Conservation (phyloP, 2,888 invertebrate genomes). For the Phortica magna region DNA sequence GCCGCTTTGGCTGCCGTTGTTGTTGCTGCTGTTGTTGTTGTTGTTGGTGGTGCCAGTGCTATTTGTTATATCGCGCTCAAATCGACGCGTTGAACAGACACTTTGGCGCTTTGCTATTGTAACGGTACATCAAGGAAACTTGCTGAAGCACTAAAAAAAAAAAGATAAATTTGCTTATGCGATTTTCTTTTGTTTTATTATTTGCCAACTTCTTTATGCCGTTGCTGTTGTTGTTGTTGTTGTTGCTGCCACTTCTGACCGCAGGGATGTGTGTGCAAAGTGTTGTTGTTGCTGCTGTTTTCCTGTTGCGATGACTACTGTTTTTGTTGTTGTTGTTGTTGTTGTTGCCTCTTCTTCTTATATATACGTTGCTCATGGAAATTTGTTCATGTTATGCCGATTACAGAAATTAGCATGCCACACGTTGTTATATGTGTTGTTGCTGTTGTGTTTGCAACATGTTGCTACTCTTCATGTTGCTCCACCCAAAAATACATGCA, state of each 20-base stretch:
- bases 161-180: too few species aligned
- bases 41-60: slow-evolving; percentile 53
- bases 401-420: slow-evolving; percentile 32
- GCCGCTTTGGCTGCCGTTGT: slow-evolving; percentile 35
- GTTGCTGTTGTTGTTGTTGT: slow-evolving; percentile 12
- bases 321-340: slow-evolving; percentile 12
- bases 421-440: not conserved
- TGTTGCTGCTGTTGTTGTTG: slow-evolving; percentile 61
- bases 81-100: slow-evolving; percentile 70
- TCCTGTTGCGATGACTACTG: slow-evolving; percentile 23
- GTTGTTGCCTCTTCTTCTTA: not conserved
- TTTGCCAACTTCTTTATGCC: not conserved
- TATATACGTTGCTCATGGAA: slow-evolving; percentile 16
- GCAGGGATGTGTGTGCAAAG: slow-evolving; percentile 29
- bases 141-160: not conserved
- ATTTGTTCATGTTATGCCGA: slow-evolving; percentile 30
- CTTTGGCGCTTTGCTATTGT: slow-evolving; percentile 61
- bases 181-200: slow-evolving; percentile 8
- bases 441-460: not conserved
- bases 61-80: slow-evolving; percentile 68
- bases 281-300: not conserved
- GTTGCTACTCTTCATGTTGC: slow-evolving; percentile 18
- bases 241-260: slow-evolving; percentile 1
- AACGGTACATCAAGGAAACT: slow-evolving; percentile 46
- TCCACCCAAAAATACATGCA: slow-evolving; percentile 49